Evolutionary conservation across 2,888 invertebrate species (phyloP), one percentile per base, ranked within the genome.

Genomic region (Zaprionus obscuricornis): DNA sequence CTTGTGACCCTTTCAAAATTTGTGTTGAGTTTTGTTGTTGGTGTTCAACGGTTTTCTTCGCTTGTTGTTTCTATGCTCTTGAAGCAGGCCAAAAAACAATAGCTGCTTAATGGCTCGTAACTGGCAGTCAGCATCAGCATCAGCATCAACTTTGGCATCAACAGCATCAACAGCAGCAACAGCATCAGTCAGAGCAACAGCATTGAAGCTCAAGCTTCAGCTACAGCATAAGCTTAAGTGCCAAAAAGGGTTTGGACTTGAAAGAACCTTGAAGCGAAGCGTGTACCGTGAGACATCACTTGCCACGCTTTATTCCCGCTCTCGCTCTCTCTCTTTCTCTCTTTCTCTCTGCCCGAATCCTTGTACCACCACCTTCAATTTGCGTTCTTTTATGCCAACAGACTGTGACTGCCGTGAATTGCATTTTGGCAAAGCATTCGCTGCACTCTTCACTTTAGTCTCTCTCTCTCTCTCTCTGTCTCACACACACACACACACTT

Each of bases 51-150:
- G 4, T 22, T 11, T 13, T 22, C 22, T 47, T 7, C 27, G 50
- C 24, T 56, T 27, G 40, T 31, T 31, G 34, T 57, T 52, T 33
- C 50, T 59, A 34, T 33, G 20, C 14, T 3, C 8, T 26, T 13
- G 11, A 37, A 14, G 26, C 52, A 34, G 33, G 49, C 20, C 60
- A 55, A 78, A n/a, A n/a, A 72, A 82, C 78, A 82, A 81, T 76
- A 26, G 63, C 69, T 76, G 78, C 59, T 56, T 82, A 82, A 78
- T 82, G 76, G 83, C 66, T 67, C 55, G 72, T 82, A 65, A 63
- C 74, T 52, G 75, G 37, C 55, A 45, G 40, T 4, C 37, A 66
- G 37, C 34, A 18, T 29, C 46, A 62, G 63, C n/a, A n/a, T n/a
- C n/a, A n/a, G n/a, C n/a, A n/a, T n/a, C n/a, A n/a, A n/a, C n/a